Base-by-base conservation (phyloP, 2,888 invertebrate genomes). In the Spicauda simplicius region DNA sequence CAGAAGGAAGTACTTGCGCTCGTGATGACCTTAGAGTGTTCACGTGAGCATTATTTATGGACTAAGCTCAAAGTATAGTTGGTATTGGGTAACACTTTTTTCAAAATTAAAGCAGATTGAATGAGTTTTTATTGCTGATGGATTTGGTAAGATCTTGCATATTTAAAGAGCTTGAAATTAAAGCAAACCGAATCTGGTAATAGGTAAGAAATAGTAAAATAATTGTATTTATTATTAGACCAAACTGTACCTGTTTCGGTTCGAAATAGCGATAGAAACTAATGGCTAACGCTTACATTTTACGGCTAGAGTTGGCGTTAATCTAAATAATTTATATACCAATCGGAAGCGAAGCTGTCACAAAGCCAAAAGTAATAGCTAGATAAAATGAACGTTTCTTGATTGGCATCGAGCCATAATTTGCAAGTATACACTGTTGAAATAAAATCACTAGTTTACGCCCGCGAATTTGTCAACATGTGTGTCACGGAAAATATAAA, bases 311-410 rank as follows among this genome's bases (percentile, higher is more conserved):
- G 65, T 56, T 55, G 72, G 61, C 73, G 64, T 69, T 65, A 75
- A 75, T 76, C 30, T 74, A 71, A 64, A 71, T 70, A 74, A 76
- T 76, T 74, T 75, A 75, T 77, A 71, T 73, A 69, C 66, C 62
- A 71, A 80, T 84, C 77, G 79, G 79, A 81, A 78, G 77, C 74
- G 74, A 79, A 77, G 75, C 79, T 82, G 86, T 81, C 78, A 77
- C 75, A 70, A 72, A 76, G 89, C 90, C 87, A 90, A 87, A 77
- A 84, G 74, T 75, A 76, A 74, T 73, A 65, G 65, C 82, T 83
- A 84, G 78, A 80, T 85, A 85, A 81, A 66, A 83, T 81, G 80
- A 83, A 84, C 69, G 70, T 71, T 72, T 68, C 71, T 70, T 75
- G 69, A 71, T 74, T 80, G 79, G 80, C 77, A 69, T 6, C 19